Conservation (phyloP, 2,888 invertebrate genomes). For the Meloe dianella region DNA sequence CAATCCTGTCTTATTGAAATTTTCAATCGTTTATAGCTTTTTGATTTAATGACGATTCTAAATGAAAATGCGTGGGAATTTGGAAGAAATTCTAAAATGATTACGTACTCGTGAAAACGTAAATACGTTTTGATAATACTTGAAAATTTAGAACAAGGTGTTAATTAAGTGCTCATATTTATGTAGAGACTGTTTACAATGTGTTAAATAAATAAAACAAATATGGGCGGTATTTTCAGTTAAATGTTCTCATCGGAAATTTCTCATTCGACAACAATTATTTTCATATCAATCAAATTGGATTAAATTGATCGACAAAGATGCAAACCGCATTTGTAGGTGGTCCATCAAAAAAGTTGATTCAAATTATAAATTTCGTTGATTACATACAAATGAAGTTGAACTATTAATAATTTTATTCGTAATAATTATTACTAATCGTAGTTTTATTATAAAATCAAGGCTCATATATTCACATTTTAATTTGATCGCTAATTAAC, state of each 20-base stretch:
- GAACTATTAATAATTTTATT: constrained; percentile 43
- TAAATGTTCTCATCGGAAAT: constrained; percentile 45
- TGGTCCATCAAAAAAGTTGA: constrained; percentile 44
- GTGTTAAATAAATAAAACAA: constrained; percentile 41
- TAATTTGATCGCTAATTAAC: neutral
- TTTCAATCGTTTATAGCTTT: neutral
- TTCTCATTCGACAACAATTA: constrained; percentile 15
- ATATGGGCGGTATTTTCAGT: constrained; percentile 35
- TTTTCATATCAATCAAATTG: too few species aligned
- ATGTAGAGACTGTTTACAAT: constrained; percentile 43
- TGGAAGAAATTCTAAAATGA: constrained; percentile 20
- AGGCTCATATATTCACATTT: neutral
- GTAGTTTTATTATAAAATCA: constrained; percentile 43
- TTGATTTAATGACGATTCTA: neutral
- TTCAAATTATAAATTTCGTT: constrained; percentile 47
- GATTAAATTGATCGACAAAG: neutral
- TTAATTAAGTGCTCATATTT: constrained; percentile 44
- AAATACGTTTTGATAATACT: constrained; percentile 42
- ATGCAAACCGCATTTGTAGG: constrained; percentile 38
- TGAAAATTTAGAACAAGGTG: constrained; percentile 49
- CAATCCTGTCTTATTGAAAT: neutral
- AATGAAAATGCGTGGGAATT: constrained; percentile 27
- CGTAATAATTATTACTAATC: constrained; percentile 43
- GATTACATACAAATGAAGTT: constrained; percentile 40
- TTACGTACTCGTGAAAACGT: constrained; percentile 30